Evolutionary conservation across 2,888 invertebrate genomes (phyloP).

Genomic region (Chloroclysta siterata): DNA sequence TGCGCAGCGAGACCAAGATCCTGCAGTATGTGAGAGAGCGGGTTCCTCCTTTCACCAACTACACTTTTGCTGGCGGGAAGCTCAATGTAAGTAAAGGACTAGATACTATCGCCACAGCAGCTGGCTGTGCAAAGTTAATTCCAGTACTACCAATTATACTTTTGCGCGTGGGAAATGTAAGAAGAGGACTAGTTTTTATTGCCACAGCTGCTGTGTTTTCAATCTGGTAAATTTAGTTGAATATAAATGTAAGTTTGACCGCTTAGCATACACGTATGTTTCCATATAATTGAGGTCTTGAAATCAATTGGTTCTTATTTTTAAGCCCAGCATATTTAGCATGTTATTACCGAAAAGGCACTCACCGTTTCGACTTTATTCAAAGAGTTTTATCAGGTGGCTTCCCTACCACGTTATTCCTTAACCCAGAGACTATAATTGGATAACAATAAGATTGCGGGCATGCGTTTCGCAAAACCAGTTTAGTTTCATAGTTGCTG

Average conservation of each 20-base stretch:
- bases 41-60: slow-evolving; percentile 88
- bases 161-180: slow-evolving; percentile 90
- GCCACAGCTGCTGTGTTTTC: too few relatives aligned
- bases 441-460: background rate
- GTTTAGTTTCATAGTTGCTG: background rate
- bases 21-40: slow-evolving; percentile 92
- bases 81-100: slow-evolving; percentile 87
- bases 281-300: too few relatives aligned
- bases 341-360: too few relatives aligned
- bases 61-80: slow-evolving; percentile 87
- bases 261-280: too few relatives aligned
- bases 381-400: too few relatives aligned
- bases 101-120: background rate
- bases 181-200: slow-evolving; percentile 54
- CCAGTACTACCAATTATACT: slow-evolving; percentile 78
- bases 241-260: too few relatives aligned
- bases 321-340: too few relatives aligned
- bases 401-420: background rate
- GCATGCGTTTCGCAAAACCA: background rate
- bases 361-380: background rate
- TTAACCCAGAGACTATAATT: background rate
- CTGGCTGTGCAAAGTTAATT: too few relatives aligned
- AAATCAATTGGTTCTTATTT: too few relatives aligned
- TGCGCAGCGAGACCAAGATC: slow-evolving; percentile 86
- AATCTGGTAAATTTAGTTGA: too few relatives aligned